Evolutionary conservation across 2,113 vertebrate species (phyloP), one percentile per base, ranked within the genome.

Genomic region (Heptranchias perlo): DNA sequence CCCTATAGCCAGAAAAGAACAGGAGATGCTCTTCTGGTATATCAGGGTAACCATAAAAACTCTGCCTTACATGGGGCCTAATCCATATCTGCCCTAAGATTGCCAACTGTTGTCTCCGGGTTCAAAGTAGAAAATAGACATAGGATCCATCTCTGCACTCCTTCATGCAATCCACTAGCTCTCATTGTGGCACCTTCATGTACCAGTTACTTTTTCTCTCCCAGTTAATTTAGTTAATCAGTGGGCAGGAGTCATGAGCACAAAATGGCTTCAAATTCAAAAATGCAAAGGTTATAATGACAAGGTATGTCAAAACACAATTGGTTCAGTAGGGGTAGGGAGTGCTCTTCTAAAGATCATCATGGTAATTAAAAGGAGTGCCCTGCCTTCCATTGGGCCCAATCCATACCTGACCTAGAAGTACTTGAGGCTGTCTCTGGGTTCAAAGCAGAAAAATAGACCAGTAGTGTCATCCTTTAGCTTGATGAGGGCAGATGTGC

Each of bases 221-320:
- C 69, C 58, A 28, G 28, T 91, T 18, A 52, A 18, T 35, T 52
- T 91, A 16, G 21, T 58, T 54, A n/a, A 14, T 58, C 4, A 47
- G 39, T 21, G 18, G n/a, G 8, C 28, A 31, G 44, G 31, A 91
- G 35, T 16, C 18, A 91, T 2, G 52, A 31, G 13, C 31, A 91
- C 87, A 52, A 91, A 58, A 91, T 91, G 87, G 87, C 31, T 91
- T 91, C 47, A 91, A 91, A 91, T 91, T 91, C 25, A 49, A 35
- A 58, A 89, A 91, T 54, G 14, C 3, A 35, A 76, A 76, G 69
- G 58, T 58, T 58, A 76, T 35, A 76, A 76, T 28, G 52, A 49
- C 49, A 89, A 39, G n/a, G 13, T 58, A 89, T 58, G 11, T 58
- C 35, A 91, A 91, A 86, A 7, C 2, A 25, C 28, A 54, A 13